phyloP scores from a whole-genome alignment of 2,888 invertebrate species.

The Euzophera pinguis region DNA sequence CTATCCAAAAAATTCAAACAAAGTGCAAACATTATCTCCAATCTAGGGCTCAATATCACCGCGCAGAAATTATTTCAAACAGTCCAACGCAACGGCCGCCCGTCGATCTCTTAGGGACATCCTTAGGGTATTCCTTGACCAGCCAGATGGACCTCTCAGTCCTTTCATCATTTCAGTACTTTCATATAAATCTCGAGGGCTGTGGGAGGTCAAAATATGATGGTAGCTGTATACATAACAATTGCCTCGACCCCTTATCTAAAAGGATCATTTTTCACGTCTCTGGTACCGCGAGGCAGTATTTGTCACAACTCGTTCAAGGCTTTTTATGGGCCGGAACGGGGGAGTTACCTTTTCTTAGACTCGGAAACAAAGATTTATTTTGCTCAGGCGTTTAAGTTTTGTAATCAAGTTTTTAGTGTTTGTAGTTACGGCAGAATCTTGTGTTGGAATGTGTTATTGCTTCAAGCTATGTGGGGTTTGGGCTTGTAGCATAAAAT shows the following conservation, averaged over 20 bases:
- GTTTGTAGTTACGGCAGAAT: neutral
- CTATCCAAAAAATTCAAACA: neutral
- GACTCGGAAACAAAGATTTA: constrained; percentile 54
- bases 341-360: constrained; percentile 40
- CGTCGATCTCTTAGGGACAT: constrained; percentile 24
- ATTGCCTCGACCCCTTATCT: constrained; percentile 66
- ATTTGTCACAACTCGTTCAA: constrained; percentile 70
- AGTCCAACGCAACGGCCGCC: constrained; percentile 19
- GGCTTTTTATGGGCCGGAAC: constrained; percentile 55
- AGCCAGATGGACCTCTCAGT: constrained; percentile 1
- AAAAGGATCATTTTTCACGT: constrained; percentile 73
- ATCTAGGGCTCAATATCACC: constrained; percentile 13
- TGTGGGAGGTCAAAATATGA: constrained; percentile 14
- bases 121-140: constrained; percentile 20
- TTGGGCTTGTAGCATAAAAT: too few species aligned
- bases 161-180: neutral
- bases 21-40: constrained; percentile 6
- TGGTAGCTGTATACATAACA: constrained; percentile 57
- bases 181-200: neutral
- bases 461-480: constrained; percentile 19
- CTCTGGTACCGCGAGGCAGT: constrained; percentile 58
- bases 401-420: constrained; percentile 17
- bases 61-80: constrained; percentile 23
- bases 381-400: constrained; percentile 22
- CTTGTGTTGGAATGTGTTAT: constrained; percentile 44